A percentile compares a stretch with the other conserved stretches of the same genome.
phyloP scores from a whole-genome alignment of 2,113 vertebrate species.

The Scalopus aquaticus region DNA sequence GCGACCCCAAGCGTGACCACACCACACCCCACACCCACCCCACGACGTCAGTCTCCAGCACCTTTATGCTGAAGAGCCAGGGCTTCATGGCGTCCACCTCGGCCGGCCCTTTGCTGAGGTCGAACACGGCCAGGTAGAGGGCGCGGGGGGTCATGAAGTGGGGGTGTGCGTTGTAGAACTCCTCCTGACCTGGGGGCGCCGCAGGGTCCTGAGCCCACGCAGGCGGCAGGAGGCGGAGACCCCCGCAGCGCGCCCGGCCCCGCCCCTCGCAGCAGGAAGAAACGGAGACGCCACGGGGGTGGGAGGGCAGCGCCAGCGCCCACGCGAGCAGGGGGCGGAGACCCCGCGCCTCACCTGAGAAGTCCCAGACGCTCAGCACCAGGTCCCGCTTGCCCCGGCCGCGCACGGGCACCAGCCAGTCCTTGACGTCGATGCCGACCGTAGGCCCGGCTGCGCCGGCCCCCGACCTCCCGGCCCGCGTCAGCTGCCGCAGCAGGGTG shows the following conservation, averaged over 20 bases:
- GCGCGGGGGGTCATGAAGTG: constrained; percentile 96
- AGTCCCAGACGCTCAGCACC: constrained; percentile 96
- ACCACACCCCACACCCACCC: background rate
- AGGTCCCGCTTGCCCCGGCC: constrained; percentile 90
- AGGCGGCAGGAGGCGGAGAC: too few species aligned
- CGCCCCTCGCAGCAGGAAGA: background rate
- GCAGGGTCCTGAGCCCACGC: too few species aligned
- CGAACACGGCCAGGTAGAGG: constrained; percentile 95
- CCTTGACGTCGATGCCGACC: constrained; percentile 91
- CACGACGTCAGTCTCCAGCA: constrained; percentile 47
- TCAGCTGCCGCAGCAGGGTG: constrained; percentile 92
- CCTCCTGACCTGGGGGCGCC: constrained; percentile 88
- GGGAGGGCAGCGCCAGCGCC: too few species aligned
- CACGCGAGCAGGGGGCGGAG: too few species aligned
- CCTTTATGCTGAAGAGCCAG: constrained; percentile 99
- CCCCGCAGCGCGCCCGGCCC: too few species aligned
- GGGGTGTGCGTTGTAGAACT: constrained; percentile 92
- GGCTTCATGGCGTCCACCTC: constrained; percentile 95
- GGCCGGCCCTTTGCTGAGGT: constrained; percentile 93
- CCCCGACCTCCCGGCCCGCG: constrained; percentile 90
- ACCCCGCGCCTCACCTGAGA: constrained; percentile 96
- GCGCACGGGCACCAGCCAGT: constrained; percentile 91
- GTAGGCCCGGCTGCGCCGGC: constrained; percentile 72
- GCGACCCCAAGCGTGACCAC: too few species aligned
- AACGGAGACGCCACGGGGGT: background rate